A percentile compares a stretch with the other conserved stretches of the same genome.
phyloP scores from a whole-genome alignment of 2,888 invertebrate genomes.

The Hemithea aestivaria region DNA sequence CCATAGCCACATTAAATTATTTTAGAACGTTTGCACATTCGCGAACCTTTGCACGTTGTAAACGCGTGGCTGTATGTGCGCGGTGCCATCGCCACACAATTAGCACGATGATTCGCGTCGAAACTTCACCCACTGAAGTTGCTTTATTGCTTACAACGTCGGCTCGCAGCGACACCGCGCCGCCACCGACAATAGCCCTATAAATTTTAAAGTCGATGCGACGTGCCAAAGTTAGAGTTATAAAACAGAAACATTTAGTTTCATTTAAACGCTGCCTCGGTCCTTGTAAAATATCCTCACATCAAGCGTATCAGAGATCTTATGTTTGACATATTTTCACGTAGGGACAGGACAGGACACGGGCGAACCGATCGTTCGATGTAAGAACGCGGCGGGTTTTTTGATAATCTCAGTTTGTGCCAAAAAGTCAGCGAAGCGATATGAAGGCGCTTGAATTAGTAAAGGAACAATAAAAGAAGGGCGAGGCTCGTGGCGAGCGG shows the following conservation, averaged over 20 bases:
- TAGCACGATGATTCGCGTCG: slow-evolving; percentile 31
- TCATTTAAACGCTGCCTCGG: slow-evolving; percentile 29
- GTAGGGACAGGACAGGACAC: slow-evolving; percentile 39
- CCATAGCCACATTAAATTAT: slow-evolving; percentile 49
- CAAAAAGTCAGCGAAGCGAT: slow-evolving; percentile 58
- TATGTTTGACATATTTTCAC: slow-evolving; percentile 25
- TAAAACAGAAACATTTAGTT: slow-evolving; percentile 34
- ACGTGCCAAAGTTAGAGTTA: slow-evolving; percentile 33
- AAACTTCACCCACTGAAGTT: slow-evolving; percentile 25
- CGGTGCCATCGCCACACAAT: slow-evolving; percentile 37
- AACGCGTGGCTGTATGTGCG: slow-evolving; percentile 30
- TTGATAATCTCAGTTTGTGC: slow-evolving; percentile 51
- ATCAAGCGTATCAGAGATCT: slow-evolving; percentile 25
- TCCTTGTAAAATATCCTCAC: slow-evolving; percentile 21
- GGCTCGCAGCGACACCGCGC: slow-evolving; percentile 9
- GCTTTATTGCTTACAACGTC: slow-evolving; percentile 21
- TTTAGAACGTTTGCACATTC: slow-evolving; percentile 49
- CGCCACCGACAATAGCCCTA: slow-evolving; percentile 38
- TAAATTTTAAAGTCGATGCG: slow-evolving; percentile 38
- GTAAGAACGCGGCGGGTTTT: slow-evolving; percentile 49
- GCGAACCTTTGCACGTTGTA: slow-evolving; percentile 39
- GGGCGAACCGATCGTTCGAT: slow-evolving; percentile 38
- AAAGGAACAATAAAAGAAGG: slow-evolving; percentile 61
- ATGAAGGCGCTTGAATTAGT: slow-evolving; percentile 61
- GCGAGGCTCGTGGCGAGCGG: no score